Evolutionary conservation across 2,888 invertebrate species (phyloP), one percentile per base, ranked within the genome.

Genomic region (Trypoxylon attenuatum): DNA sequence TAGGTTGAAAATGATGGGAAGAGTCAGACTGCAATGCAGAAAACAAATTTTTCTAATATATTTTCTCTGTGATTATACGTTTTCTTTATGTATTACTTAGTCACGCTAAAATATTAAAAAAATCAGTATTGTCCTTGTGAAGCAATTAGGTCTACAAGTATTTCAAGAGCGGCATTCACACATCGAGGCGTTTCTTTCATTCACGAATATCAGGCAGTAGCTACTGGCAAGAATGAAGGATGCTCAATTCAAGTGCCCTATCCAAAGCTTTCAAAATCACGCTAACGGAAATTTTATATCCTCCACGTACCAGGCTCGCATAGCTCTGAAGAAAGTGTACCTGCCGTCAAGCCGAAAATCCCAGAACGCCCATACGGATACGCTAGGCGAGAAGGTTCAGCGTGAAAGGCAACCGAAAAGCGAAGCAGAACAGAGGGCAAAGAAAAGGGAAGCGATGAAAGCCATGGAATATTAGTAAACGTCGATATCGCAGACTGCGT

Each of bases 281-380:
- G 77, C 69, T 78, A 80, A 82, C 83, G 81, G 81, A 84, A 84
- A 84, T 79, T 81, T 78, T 78, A 73, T 78, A 81, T 80, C 79
- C 81, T 79, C 78, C 62, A 52, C 27, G 53, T 77, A 84, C 5
- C 79, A 84, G 84, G 84, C 15, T 15, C 21, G 4, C 49, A 75
- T 62, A 49, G 43, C 2, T 1, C 1, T 16, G 25, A 43, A 61
- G 77, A 67, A 78, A 70, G 68, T 56, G 15, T 0, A 2, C 21
- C 4, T 0, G 8, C 33, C 33, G 4, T n/a, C n/a, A n/a, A n/a
- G n/a, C 19, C 23, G 58, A 51, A 69, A 49, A 57, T 55, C 33
- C 3, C 16, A 19, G 33, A 13, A n/a, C n/a, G 33, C n/a, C n/a
- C 33, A 33, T 33, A 4, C n/a, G 13, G 33, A 33, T 10, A 33